Conservation (phyloP, 1,140 invertebrate genomes). For the Drosophila murphyi region DNA sequence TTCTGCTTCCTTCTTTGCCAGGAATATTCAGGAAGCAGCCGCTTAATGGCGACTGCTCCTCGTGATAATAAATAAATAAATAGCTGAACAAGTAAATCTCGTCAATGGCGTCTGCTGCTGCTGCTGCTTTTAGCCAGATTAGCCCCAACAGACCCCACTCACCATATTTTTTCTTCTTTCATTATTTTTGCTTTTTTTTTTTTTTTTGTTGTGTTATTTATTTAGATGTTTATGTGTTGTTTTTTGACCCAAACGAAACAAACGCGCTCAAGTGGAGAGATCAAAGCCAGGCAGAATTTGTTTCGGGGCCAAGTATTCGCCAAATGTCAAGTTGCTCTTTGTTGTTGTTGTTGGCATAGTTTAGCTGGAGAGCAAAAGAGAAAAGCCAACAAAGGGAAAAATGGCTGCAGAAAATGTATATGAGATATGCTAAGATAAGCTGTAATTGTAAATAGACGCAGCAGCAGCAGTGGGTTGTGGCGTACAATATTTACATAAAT, state of each 20-base stretch:
- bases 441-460: neutral
- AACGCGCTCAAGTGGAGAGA: slow-evolving; percentile 47
- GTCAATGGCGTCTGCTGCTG: slow-evolving; percentile 39
- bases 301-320: slow-evolving; percentile 51
- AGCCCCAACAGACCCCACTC: slow-evolving; percentile 23
- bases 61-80: slow-evolving; percentile 60
- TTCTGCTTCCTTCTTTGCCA: neutral
- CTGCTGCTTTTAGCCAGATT: slow-evolving; percentile 50
- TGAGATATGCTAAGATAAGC: neutral
- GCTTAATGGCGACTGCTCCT: slow-evolving; percentile 45
- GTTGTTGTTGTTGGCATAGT: slow-evolving; percentile 28
- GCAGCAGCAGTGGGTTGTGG: neutral
- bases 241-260: slow-evolving; percentile 28
- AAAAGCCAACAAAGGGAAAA: slow-evolving; percentile 23
- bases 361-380: slow-evolving; percentile 32
- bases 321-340: slow-evolving; percentile 44
- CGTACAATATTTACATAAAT: no score
- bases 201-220: slow-evolving; percentile 8
- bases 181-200: neutral
- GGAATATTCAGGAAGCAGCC: slow-evolving; percentile 53
- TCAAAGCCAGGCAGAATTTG: slow-evolving; percentile 44
- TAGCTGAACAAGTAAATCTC: slow-evolving; percentile 43
- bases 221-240: slow-evolving; percentile 4
- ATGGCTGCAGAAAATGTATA: neutral
- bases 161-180: slow-evolving; percentile 13